These are phyloP conservation scores for Dromaius novaehollandiae DNA, from an alignment of 2,113 vertebrate species.

Conservation along the genomic window DNA sequence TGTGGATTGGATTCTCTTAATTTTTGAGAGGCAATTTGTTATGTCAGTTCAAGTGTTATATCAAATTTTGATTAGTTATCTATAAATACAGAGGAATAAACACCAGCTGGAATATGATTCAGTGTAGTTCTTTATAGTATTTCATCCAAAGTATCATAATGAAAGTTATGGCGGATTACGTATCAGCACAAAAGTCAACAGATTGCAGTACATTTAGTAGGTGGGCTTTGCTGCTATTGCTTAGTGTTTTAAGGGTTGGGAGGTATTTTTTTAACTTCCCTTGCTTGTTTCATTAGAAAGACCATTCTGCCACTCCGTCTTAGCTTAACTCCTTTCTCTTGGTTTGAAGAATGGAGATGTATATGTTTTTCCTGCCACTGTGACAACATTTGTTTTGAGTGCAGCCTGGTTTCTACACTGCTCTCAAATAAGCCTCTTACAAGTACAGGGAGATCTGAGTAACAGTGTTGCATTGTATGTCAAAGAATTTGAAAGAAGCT, in stretches of 20 bases:
- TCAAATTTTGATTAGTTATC: not conserved
- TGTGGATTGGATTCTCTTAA: not conserved
- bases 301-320: not conserved
- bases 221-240: not conserved
- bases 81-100: not conserved
- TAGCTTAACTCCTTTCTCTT: not conserved
- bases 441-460: not conserved
- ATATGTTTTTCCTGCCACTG: not conserved
- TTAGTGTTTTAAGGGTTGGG: not conserved
- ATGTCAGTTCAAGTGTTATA: not conserved
- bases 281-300: not conserved
- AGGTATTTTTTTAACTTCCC: not conserved
- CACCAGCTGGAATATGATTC: not conserved
- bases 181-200: not conserved
- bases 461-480: not conserved
- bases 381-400: not conserved
- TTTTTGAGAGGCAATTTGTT: not conserved
- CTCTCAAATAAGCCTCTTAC: not conserved
- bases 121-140: not conserved
- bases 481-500: not conserved
- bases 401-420: not conserved
- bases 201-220: not conserved
- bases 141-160: not conserved
- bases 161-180: not conserved
- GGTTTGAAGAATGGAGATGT: not conserved